Percentiles rank a stretch among this genome's conserved stretches.
These are phyloP conservation scores for Campoletis sonorensis DNA, from an alignment of 1,140 invertebrate genomes.

Conservation along the genomic window DNA sequence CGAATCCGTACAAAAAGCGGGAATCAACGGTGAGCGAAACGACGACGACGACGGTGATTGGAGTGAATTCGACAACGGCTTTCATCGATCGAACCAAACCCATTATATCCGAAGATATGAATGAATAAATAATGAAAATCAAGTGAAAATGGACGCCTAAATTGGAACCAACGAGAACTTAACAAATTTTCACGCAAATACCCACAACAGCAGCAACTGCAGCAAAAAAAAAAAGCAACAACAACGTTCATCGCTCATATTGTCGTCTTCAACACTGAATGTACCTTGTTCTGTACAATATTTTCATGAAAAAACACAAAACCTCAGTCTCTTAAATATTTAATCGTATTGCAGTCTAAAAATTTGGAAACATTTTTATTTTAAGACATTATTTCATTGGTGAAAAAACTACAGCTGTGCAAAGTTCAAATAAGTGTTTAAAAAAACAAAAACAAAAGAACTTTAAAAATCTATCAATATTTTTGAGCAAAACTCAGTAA, in stretches of 20 bases:
- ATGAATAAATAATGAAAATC: constrained; percentile 39
- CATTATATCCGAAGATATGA: constrained; percentile 64
- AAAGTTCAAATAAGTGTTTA: too few relatives aligned
- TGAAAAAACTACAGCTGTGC: too few relatives aligned
- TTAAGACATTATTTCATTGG: too few relatives aligned
- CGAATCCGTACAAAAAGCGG: constrained; percentile 78
- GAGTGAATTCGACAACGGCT: constrained; percentile 67
- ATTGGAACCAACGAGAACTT: background rate
- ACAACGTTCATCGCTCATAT: background rate
- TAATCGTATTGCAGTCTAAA: too few relatives aligned
- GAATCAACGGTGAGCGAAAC: constrained; percentile 84
- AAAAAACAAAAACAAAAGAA: too few relatives aligned
- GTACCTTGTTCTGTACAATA: constrained; percentile 24
- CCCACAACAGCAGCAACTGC: background rate
- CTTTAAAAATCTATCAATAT: too few relatives aligned
- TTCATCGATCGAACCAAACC: constrained; percentile 69
- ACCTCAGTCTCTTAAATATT: too few relatives aligned
- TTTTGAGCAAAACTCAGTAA: too few relatives aligned
- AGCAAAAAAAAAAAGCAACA: too few relatives aligned
- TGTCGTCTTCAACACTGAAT: constrained; percentile 24
- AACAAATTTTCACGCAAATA: background rate
- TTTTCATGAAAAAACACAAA: background rate
- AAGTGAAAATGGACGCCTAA: background rate
- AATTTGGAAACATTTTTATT: too few relatives aligned
- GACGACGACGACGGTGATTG: constrained; percentile 83